Base-by-base conservation (phyloP, 2,797 vertebrate genomes). In the Eulemur coronatus region DNA sequence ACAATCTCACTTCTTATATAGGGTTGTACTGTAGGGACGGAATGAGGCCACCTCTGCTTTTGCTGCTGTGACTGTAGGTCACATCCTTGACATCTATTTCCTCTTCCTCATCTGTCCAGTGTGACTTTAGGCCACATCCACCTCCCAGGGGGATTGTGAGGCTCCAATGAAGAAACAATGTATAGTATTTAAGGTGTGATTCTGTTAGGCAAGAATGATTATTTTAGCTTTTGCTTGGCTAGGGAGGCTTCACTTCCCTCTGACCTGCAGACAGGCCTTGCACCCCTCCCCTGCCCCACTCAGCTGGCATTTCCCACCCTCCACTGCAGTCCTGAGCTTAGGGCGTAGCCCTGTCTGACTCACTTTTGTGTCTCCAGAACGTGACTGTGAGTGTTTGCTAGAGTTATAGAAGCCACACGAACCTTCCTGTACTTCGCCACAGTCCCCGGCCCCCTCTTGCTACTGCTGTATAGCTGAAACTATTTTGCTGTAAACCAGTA, bases 401-500 rank as follows among this genome's bases (percentile, higher is more conserved):
- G 52, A 65, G 65, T 85, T 15, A 30, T 4, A 65, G 63, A 82
- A 59, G 41, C 69, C 1, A 0, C 22, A 30, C 0, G 0, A 70
- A 67, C 35, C 38, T 86, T 82, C 67, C 57, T 33, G n/a, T 61
- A 85, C 73, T 72, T 94, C n/a, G 18, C 50, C 52, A 61, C 57
- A 9, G 22, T 75, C 76, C 70, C 69, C 92, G 63, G 33, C 20
- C 38, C 15, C 18, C 2, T 89, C 95, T 46, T 86, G 94, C 88
- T 96, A 72, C 91, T 86, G 52, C 52, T 73, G 0, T 52, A 70
- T 38, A 43, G 75, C 43, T 84, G 7, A 90, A 84, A 88, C 88
- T 81, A 75, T 96, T 95, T 94, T 79, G 41, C 94, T 89, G 28
- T 96, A 96, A 97, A 95, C 87, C 92, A 89, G 92, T 97, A 94